Conservation (phyloP, 2,888 invertebrate genomes). For the Taphrorychus bicolor region DNA sequence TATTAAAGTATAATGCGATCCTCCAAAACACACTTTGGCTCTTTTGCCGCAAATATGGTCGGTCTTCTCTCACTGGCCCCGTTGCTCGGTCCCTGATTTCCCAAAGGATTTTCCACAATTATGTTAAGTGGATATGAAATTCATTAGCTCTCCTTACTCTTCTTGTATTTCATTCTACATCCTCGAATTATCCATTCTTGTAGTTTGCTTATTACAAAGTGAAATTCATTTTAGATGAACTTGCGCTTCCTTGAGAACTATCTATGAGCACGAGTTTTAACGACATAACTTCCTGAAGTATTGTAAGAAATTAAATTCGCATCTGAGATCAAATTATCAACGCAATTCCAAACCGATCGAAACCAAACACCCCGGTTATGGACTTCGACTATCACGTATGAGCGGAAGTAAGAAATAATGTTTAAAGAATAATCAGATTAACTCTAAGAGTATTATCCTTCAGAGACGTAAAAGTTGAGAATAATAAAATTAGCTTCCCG, state of each 20-base stretch:
- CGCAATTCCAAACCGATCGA: background rate
- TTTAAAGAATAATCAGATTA: conserved; percentile 4
- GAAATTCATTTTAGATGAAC: background rate
- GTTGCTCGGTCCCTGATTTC: conserved; percentile 55
- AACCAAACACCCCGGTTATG: background rate
- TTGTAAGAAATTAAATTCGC: background rate
- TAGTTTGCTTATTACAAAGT: background rate
- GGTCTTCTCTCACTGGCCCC: conserved; percentile 29
- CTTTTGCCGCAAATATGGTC: conserved; percentile 4
- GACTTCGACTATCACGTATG: background rate
- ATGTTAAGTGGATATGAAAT: conserved; percentile 60
- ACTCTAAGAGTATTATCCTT: conserved; percentile 5
- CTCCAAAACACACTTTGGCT: conserved; percentile 3
- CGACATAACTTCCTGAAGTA: too few species aligned
- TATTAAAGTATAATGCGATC: conserved; percentile 8
- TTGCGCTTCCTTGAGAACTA: background rate
- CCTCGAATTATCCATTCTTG: background rate
- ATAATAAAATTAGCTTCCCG: conserved; percentile 15
- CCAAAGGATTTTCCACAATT: conserved; percentile 59
- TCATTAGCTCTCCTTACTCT: conserved; percentile 52
- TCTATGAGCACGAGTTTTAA: too few species aligned
- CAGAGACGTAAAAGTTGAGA: conserved; percentile 6
- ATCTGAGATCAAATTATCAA: background rate
- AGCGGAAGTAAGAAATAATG: background rate
- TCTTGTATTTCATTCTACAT: conserved; percentile 18